Base-by-base conservation (phyloP, 2,888 invertebrate species). In the Brenthis hecate region DNA sequence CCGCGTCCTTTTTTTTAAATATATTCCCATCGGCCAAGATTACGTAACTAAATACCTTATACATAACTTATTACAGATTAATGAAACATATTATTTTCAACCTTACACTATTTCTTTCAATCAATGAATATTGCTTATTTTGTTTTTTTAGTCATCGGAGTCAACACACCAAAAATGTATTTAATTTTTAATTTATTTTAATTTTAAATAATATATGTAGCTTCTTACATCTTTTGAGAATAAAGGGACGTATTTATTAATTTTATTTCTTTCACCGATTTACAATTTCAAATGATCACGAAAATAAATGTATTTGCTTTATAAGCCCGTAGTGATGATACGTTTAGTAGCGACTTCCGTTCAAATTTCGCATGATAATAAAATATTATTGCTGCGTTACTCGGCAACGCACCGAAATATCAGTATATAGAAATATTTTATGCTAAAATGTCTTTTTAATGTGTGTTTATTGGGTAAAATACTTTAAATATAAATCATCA, bases 301-400 rank as follows among this genome's bases (percentile, higher is more conserved):
- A 88, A 88, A 86, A 85, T 87, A 83, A 81, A 80, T 76, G 71
- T 87, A 82, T 86, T 87, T 86, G 80, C 87, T 88, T 88, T 89
- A 87, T 86, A 81, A 85, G 80, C 85, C 76, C 80, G 75, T 75
- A 77, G 85, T 79, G 91, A 82, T 90, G 91, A 91, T 83, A 81
- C 79, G 74, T 91, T 91, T 88, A 91, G 81, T 78, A 77, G 70
- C 75, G 65, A 76, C 82, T 87, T 91, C 91, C 91, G 89, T 81
- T 85, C 80, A 75, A 76, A 80, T 85, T 80, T 85, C 79, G 76
- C 79, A 80, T 80, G 72, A 69, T 73, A 66, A 73, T 74, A 75
- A 74, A 72, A 73, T 74, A 73, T 75, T 74, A 74, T 72, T 68
- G 61, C 70, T 68, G 50, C 56, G 48, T 65, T 70, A 66, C 57